phyloP scores from a whole-genome alignment of 1,140 invertebrate genomes.

The Thereuonema tuberculata region DNA sequence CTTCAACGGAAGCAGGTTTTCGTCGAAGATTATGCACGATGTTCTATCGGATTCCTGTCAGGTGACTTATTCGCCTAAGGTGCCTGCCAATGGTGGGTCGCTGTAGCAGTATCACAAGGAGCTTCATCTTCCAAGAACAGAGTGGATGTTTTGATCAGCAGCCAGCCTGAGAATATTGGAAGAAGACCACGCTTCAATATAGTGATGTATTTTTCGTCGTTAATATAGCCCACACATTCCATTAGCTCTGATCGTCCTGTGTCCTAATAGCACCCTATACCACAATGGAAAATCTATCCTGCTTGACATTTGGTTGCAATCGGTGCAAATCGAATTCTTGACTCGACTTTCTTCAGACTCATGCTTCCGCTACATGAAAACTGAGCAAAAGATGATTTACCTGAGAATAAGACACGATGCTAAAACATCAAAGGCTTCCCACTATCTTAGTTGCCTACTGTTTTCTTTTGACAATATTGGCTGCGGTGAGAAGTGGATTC shows the following conservation, averaged over 20 bases:
- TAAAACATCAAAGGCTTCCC: not conserved
- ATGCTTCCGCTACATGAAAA: not conserved
- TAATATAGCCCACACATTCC: not conserved
- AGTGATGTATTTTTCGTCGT: not conserved
- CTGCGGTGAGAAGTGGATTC: no score
- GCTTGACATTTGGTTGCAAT: not conserved
- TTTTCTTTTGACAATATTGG: not conserved
- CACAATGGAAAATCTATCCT: not conserved
- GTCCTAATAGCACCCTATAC: not conserved
- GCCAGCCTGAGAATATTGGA: not conserved
- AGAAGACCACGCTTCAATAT: not conserved
- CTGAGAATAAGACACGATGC: not conserved
- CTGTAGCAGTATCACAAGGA: not conserved
- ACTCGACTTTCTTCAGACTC: not conserved
- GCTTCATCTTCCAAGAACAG: not conserved
- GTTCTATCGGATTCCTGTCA: not conserved
- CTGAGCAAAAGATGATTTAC: not conserved
- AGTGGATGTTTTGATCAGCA: not conserved
- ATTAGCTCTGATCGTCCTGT: not conserved
- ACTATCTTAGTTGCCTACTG: not conserved
- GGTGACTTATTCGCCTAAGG: not conserved
- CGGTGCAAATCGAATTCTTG: not conserved
- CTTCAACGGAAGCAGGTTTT: not conserved
- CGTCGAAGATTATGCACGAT: not conserved
- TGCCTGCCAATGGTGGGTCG: not conserved